Base-by-base conservation (phyloP, 2,888 invertebrate genomes). In the Xanthorhoe spadicearia region DNA sequence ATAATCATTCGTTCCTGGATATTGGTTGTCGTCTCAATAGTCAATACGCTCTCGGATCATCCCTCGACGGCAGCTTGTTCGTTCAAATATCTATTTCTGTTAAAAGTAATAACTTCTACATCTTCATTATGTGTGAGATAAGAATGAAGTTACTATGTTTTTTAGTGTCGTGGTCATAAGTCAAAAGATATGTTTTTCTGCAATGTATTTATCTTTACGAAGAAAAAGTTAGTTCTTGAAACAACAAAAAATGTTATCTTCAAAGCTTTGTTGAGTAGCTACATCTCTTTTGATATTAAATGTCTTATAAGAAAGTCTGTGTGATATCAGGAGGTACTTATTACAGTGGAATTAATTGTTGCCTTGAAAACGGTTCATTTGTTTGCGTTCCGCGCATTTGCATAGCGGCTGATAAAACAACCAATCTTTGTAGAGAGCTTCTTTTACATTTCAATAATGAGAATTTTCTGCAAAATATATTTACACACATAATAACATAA, bases 321-420 rank as follows among this genome's bases (percentile, higher is more conserved):
- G 10, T 50, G 18, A 18, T 19, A 50, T 50, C 49, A 50, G 49
- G n/a, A n/a, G n/a, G n/a, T n/a, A n/a, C n/a, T n/a, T 13, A 23
- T 0, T 23, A 51, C 32, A 18, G 9, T 52, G 32, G n/a, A 2
- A 17, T 15, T 28, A 18, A 49, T 49, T 15, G 17, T 57, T 32
- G 13, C 35, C 63, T 43, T 56, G 51, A 57, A 50, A 48, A 63
- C 51, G 56, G 48, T 54, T 46, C 43, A 61, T 46, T 64, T 64
- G 66, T 71, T 63, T 66, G 60, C 53, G 28, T 68, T 61, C 59
- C 55, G 28, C 62, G 38, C 61, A 55, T 64, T 61, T 63, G 56
- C 59, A 57, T 48, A 32, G 19, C 54, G 58, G 32, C 64, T 68
- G 70, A 71, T 71, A 68, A 64, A 53, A 35, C 50, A 66, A 54